Evolutionary conservation across 2,888 invertebrate genomes (phyloP), one percentile per base, ranked within the genome.

Genomic region (Phytoseiulus persimilis): DNA sequence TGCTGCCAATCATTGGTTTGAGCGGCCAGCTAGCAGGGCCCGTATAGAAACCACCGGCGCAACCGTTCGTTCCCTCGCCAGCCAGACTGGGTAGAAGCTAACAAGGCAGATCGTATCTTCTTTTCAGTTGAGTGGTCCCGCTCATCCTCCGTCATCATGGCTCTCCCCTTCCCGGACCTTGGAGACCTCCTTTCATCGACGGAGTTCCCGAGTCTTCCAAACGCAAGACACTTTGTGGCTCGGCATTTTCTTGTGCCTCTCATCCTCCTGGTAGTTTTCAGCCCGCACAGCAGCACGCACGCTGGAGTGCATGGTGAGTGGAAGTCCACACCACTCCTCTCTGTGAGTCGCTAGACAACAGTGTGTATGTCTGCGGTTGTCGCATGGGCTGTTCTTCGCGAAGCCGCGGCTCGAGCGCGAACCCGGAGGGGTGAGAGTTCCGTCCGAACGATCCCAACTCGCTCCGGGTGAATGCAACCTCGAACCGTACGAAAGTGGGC

Each of bases 51-150:
- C 28, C 65, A 65, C 65, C n/a, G n/a, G n/a, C n/a, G n/a, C n/a
- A n/a, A n/a, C n/a, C n/a, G n/a, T 65, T 65, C 65, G 14, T 28
- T 28, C 18, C 65, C 18, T 65, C 28, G 65, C 65, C 65, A 23
- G 46, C 9, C 46, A 46, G 46, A 46, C 46, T 46, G 46, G 14
- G 46, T 14, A 65, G 65, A 3, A 23, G 65, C 65, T 65, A 65
- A 65, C 65, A 65, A 65, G 28, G 28, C 65, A 65, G 65, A 28
- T 6, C 65, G 65, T 65, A 65, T 84, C 14, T 87, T 23, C 87
- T 33, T 87, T 87, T 33, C 87, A 87, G 87, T 87, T 87, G 87
- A 87, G 87, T 39, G 87, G 87, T 87, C 87, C 87, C 45, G 87
- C n/a, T 39, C 87, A 87, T 87, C 87, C 87, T 87, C 33, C 87